phyloP scores from a whole-genome alignment of 2,797 vertebrate genomes.

The Channallabes apus region DNA sequence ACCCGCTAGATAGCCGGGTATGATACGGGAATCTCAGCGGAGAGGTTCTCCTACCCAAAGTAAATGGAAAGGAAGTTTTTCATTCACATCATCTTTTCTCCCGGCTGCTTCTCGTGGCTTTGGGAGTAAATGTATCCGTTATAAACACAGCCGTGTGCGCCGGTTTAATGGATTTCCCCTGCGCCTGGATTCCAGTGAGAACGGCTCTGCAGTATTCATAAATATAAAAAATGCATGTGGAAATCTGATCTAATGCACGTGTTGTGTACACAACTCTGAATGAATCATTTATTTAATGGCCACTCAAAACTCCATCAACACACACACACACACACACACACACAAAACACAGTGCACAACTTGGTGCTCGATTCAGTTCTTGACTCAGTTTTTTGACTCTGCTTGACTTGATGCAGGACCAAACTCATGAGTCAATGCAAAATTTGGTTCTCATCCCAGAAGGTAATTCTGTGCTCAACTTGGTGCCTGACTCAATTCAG shows the following conservation, averaged over 20 bases:
- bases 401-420: neutral
- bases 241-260: conserved; percentile 69
- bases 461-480: neutral
- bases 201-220: conserved; percentile 50
- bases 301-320: conserved; percentile 38
- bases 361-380: too few species aligned
- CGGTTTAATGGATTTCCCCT: conserved; percentile 61
- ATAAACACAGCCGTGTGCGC: conserved; percentile 26
- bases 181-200: conserved; percentile 48
- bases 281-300: conserved; percentile 67
- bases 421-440: neutral
- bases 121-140: conserved; percentile 51
- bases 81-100: neutral
- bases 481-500: neutral
- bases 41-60: conserved; percentile 33
- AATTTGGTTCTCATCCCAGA: too few species aligned
- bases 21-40: conserved; percentile 42
- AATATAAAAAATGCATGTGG: conserved; percentile 77
- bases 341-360: neutral
- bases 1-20: neutral
- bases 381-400: neutral
- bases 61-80: neutral
- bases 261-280: conserved; percentile 63
- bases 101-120: neutral
- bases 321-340: neutral